Evolutionary conservation across 2,888 invertebrate species (phyloP), one percentile per base, ranked within the genome.

Genomic region (Cyrtodaria siliqua): DNA sequence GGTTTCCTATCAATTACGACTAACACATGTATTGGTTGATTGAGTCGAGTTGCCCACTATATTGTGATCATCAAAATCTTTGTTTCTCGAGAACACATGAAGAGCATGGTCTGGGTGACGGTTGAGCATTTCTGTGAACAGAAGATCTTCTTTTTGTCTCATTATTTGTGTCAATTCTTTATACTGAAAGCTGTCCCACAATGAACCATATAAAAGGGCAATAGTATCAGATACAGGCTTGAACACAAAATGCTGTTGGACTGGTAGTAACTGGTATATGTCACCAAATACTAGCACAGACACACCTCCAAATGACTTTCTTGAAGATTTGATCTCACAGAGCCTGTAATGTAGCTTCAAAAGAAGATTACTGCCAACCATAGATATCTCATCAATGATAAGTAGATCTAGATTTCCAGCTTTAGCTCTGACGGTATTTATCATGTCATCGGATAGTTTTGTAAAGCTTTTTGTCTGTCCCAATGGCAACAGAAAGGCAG

Each of bases 331-430:
- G 1, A 81, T 70, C 61, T 80, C 70, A 40, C 29, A 57, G 16
- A 83, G 55, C 50, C 83, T 69, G 23, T 74, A 49, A 61, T 81
- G 73, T 38, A 83, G 16, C n/a, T 78, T 66, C 9, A 74, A 59
- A 14, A 83, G 59, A 3, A 77, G 23, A 33, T 79, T 63, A 63
- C 59, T 55, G 2, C 79, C 68, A 12, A 83, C 79, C 81, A 83
- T 82, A 20, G 83, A 82, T 27, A 83, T 79, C 44, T 79, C 83
- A 71, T 79, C 81, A 33, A 82, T 63, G 2, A 81, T 83, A 16
- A 80, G 57, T 12, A 83, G 29, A 6, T 72, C 16, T 18, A 79
- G 20, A 9, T 71, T 57, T 12, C 60, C 66, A 14, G 42, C 16
- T 42, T 71, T 74, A 14, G 60, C 18, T 57, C 71, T 44, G 27